A percentile compares a stretch with the other conserved stretches of the same genome.
Evolutionary conservation across 1,140 invertebrate species (phyloP).

Genomic region (Lepidostoma basale): DNA sequence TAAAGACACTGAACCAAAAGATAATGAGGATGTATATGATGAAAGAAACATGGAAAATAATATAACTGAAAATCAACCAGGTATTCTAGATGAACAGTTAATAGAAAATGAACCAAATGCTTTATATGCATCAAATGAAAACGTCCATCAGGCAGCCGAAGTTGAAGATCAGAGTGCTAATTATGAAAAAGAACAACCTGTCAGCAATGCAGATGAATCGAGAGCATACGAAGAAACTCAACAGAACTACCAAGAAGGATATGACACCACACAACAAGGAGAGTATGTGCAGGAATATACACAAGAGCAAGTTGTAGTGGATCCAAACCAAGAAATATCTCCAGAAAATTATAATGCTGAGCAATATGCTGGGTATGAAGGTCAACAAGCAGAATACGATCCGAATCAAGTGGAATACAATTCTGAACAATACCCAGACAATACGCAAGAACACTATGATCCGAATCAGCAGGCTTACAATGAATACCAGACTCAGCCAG

Average conservation of each 20-base stretch:
- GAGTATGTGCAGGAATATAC: neutral
- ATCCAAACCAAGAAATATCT: constrained; percentile 3
- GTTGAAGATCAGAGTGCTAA: neutral
- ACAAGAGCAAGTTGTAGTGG: neutral
- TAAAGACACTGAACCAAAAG: neutral
- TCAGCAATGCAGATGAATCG: neutral
- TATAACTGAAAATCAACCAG: neutral
- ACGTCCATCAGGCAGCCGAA: neutral
- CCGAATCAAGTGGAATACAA: constrained; percentile 7
- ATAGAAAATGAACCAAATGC: constrained; percentile 15
- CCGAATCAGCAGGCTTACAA: neutral
- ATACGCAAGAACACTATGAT: neutral
- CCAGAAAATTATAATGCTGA: constrained; percentile 17
- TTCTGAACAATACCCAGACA: neutral
- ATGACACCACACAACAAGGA: neutral
- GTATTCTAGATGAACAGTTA: neutral
- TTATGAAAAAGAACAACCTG: neutral
- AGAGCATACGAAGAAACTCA: neutral
- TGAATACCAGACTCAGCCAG: constrained; percentile 6
- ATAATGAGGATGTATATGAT: neutral
- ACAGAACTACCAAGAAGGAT: neutral
- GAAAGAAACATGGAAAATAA: too few relatives aligned
- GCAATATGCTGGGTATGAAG: neutral
- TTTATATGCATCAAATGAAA: constrained; percentile 2
- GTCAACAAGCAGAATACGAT: neutral